Percentiles rank a stretch among this genome's conserved stretches.
phyloP scores from a whole-genome alignment of 2,888 invertebrate genomes.

The Eupithecia inturbata region DNA sequence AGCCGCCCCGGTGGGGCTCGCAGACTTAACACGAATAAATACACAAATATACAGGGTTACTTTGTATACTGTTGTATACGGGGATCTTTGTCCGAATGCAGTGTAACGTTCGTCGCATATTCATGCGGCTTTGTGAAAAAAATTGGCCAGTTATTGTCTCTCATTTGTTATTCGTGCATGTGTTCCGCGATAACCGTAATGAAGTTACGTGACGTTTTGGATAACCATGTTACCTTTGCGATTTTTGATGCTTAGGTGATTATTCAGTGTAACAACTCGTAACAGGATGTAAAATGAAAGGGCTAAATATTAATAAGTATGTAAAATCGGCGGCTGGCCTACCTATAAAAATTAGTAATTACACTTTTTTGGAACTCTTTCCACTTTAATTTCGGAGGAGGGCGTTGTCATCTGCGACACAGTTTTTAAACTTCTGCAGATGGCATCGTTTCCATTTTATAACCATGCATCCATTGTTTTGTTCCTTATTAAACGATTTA shows the following conservation, averaged over 20 bases:
- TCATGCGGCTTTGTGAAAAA: slow-evolving; percentile 57
- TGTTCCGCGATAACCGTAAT: slow-evolving; percentile 13
- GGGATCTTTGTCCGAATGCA: slow-evolving; percentile 52
- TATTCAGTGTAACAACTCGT: not conserved
- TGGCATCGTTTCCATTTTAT: no score
- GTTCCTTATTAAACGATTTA: no score
- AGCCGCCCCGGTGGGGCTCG: not conserved
- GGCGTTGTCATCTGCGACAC: no score
- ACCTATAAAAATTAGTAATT: no score
- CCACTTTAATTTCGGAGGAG: no score
- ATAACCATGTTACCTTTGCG: not conserved
- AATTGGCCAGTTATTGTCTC: slow-evolving; percentile 35
- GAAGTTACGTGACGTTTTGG: not conserved
- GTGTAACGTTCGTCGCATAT: slow-evolving; percentile 61
- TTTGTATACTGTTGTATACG: slow-evolving; percentile 41
- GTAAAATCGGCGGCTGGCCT: no score
- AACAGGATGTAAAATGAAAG: not conserved
- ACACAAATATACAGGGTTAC: slow-evolving; percentile 1
- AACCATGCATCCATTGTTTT: no score
- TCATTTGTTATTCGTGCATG: slow-evolving; percentile 43
- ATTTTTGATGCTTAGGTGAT: not conserved
- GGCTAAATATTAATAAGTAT: no score
- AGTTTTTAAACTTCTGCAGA: no score
- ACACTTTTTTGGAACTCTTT: no score
- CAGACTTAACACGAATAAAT: not conserved